These are phyloP conservation scores for Zygothrica quintamaculata DNA, from an alignment of 2,888 invertebrate genomes.

Conservation along the genomic window DNA sequence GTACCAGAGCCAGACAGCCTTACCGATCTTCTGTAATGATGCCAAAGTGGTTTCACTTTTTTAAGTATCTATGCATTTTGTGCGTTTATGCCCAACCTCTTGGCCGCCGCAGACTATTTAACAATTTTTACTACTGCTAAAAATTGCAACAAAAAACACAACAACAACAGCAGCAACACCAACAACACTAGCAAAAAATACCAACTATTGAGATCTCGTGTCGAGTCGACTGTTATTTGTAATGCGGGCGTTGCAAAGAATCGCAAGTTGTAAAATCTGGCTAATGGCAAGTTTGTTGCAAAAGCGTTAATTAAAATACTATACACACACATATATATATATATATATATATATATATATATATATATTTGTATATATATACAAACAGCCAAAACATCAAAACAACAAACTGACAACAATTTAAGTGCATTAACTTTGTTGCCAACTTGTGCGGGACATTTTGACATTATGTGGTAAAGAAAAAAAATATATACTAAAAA, in stretches of 20 bases:
- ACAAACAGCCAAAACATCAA: constrained; percentile 33
- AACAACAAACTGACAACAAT: constrained; percentile 23
- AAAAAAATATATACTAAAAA: constrained; percentile 5
- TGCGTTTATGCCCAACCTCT: constrained; percentile 58
- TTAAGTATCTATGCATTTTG: constrained; percentile 50
- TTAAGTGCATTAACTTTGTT: constrained; percentile 64
- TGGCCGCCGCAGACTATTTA: constrained; percentile 74
- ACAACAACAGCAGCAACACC: constrained; percentile 28
- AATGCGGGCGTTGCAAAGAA: constrained; percentile 78
- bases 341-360: constrained; percentile 19
- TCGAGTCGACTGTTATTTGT: constrained; percentile 67
- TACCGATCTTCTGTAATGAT: constrained; percentile 52
- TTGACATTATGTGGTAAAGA: constrained; percentile 38
- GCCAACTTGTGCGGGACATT: constrained; percentile 51
- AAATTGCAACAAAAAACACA: constrained; percentile 44
- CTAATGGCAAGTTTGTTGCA: constrained; percentile 79
- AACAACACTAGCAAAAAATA: constrained; percentile 18
- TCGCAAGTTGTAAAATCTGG: constrained; percentile 77
- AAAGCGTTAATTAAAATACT: constrained; percentile 74
- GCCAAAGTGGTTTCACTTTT: constrained; percentile 70
- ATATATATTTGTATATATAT: no score
- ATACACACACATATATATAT: constrained; percentile 2
- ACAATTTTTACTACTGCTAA: constrained; percentile 78
- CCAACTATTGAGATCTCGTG: constrained; percentile 53
- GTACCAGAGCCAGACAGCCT: constrained; percentile 19